Conservation (phyloP, 2,888 invertebrate genomes). For the Drosophila diplacantha region DNA sequence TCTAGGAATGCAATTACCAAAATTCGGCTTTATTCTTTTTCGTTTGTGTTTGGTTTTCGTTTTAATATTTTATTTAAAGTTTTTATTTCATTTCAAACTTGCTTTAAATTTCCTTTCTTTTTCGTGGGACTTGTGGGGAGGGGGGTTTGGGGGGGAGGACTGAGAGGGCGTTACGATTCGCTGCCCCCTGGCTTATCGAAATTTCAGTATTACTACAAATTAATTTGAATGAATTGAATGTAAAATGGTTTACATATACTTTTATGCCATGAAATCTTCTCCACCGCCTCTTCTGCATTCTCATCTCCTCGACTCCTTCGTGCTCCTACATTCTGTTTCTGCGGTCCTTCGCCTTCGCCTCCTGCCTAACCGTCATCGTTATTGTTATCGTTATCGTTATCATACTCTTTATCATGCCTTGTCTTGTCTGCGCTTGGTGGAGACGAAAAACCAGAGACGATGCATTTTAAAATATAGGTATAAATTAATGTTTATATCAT, state of each 20-base stretch:
- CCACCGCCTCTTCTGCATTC: constrained; percentile 11
- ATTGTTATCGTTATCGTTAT: constrained; percentile 12
- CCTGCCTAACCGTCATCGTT: constrained; percentile 9
- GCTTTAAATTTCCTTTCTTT: constrained; percentile 50
- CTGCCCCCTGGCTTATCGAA: constrained; percentile 43
- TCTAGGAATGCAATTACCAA: constrained; percentile 6
- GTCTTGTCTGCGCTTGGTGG: constrained; percentile 33
- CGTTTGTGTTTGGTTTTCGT: constrained; percentile 45
- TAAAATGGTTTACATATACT: constrained; percentile 65
- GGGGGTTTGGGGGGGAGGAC: not conserved
- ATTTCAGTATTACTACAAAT: constrained; percentile 68
- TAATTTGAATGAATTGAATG: constrained; percentile 68
- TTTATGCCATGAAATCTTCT: constrained; percentile 47
- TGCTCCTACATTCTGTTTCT: constrained; percentile 6
- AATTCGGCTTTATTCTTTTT: constrained; percentile 18
- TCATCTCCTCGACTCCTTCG: not conserved
- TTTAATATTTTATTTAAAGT: constrained; percentile 71
- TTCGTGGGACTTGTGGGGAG: constrained; percentile 25
- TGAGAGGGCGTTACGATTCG: constrained; percentile 10
- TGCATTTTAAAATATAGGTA: constrained; percentile 60
- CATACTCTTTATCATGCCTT: constrained; percentile 15
- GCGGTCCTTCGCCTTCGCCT: constrained; percentile 1
- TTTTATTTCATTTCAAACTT: constrained; percentile 66
- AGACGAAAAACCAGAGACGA: constrained; percentile 65
- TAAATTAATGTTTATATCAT: constrained; percentile 56